Conservation (phyloP, 2,113 vertebrate species). For the Phyllostomus hastatus region DNA sequence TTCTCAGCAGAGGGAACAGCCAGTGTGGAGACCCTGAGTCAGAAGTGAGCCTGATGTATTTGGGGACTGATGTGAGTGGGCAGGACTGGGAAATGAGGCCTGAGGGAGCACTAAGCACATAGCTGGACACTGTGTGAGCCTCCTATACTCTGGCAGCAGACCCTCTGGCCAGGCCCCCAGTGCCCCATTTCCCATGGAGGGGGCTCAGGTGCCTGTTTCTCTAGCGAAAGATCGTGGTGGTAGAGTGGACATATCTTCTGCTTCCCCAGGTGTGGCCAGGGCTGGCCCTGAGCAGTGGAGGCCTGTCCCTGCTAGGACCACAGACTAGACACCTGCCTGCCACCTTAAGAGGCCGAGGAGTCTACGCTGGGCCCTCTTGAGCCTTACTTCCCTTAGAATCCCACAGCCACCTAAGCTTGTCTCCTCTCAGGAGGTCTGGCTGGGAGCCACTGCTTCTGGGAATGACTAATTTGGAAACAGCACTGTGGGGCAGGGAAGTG, state of each 20-base stretch:
- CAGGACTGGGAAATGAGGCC: neutral
- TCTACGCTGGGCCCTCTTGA: neutral
- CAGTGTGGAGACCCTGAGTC: neutral
- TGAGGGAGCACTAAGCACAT: neutral
- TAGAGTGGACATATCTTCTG: neutral
- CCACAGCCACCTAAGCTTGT: neutral
- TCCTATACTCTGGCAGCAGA: neutral
- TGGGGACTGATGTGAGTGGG: neutral
- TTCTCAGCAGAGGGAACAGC: neutral
- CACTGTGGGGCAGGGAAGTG: neutral
- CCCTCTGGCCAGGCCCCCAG: neutral
- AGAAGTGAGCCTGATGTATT: neutral
- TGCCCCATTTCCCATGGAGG: neutral
- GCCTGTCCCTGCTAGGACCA: neutral
- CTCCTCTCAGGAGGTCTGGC: neutral
- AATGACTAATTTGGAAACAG: neutral
- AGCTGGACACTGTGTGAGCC: neutral
- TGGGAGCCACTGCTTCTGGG: neutral
- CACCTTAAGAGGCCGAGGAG: neutral
- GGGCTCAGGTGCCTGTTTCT: neutral
- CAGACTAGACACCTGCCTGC: neutral
- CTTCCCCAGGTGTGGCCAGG: neutral
- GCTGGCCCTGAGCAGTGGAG: neutral
- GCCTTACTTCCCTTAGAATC: neutral
- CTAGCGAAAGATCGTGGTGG: neutral